A percentile compares a stretch with the other conserved stretches of the same genome.
Evolutionary conservation across 2,113 vertebrate species (phyloP).

Genomic region (Phylloscopus trochiloides): DNA sequence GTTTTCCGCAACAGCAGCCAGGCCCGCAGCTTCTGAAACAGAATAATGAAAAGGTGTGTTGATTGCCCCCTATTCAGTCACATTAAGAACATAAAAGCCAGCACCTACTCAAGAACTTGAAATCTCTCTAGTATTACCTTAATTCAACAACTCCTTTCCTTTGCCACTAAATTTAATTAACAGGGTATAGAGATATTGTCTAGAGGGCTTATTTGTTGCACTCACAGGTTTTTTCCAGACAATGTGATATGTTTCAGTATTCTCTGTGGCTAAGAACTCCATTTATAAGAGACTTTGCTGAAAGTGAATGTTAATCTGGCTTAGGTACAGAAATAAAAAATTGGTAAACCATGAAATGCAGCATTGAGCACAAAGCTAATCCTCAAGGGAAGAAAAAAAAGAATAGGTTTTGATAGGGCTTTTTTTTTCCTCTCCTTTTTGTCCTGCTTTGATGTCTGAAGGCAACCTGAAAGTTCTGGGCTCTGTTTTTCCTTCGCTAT

Average conservation of each 20-base stretch:
- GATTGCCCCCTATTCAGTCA: neutral
- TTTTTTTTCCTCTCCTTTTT: neutral
- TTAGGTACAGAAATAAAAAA: conserved; percentile 33
- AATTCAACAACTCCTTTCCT: neutral
- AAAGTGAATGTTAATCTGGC: conserved; percentile 14
- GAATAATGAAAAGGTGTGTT: neutral
- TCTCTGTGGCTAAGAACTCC: neutral
- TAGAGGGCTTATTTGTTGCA: neutral
- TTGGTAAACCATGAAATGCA: conserved; percentile 15
- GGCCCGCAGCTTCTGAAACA: accelerated
- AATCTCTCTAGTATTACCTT: neutral
- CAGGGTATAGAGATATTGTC: neutral
- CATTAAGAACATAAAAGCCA: neutral
- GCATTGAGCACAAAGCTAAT: neutral
- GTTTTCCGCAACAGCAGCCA: neutral
- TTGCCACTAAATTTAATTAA: conserved; percentile 1
- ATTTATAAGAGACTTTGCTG: neutral
- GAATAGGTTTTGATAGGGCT: neutral
- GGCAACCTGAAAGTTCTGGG: neutral
- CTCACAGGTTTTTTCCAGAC: neutral
- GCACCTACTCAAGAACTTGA: neutral
- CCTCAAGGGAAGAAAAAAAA: conserved; percentile 12
- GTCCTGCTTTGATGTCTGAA: neutral
- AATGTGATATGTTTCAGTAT: neutral
- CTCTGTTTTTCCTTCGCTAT: neutral